Conservation (phyloP, 2,113 vertebrate species). For the Megaptera novaeangliae region DNA sequence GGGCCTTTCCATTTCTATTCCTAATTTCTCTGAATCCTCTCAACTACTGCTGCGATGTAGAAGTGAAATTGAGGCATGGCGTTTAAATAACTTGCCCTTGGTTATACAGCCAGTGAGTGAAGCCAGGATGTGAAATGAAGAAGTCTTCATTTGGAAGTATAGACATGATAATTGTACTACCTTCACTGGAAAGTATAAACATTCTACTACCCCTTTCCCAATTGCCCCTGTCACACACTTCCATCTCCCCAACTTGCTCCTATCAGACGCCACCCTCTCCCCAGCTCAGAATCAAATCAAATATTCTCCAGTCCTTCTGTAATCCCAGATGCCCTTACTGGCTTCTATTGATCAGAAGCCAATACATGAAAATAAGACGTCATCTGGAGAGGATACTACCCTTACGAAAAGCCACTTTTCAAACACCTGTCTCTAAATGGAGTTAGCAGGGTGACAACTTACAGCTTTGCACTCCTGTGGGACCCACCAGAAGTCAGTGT, state of each 20-base stretch:
- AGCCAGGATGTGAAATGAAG: neutral
- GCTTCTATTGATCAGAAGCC: constrained; percentile 5
- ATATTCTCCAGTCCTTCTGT: neutral
- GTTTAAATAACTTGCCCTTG: neutral
- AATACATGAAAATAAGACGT: neutral
- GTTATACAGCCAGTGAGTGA: neutral
- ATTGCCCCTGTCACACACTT: neutral
- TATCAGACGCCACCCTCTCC: neutral
- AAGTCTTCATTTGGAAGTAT: neutral
- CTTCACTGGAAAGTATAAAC: neutral
- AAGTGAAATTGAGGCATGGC: neutral
- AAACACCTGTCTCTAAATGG: neutral
- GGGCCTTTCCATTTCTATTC: neutral
- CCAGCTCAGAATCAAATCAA: neutral
- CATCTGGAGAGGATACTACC: neutral
- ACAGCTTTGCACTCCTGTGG: neutral
- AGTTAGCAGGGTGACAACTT: neutral
- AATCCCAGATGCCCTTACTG: neutral
- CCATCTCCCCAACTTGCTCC: neutral
- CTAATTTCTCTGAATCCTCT: neutral
- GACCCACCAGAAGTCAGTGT: neutral
- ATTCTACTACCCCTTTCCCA: neutral
- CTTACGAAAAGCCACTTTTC: constrained; percentile 19
- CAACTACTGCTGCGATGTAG: neutral
- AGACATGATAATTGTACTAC: neutral